A percentile compares a stretch with the other conserved stretches of the same genome.
Evolutionary conservation across 2,797 vertebrate species (phyloP).

Genomic region (Labroides dimidiatus): DNA sequence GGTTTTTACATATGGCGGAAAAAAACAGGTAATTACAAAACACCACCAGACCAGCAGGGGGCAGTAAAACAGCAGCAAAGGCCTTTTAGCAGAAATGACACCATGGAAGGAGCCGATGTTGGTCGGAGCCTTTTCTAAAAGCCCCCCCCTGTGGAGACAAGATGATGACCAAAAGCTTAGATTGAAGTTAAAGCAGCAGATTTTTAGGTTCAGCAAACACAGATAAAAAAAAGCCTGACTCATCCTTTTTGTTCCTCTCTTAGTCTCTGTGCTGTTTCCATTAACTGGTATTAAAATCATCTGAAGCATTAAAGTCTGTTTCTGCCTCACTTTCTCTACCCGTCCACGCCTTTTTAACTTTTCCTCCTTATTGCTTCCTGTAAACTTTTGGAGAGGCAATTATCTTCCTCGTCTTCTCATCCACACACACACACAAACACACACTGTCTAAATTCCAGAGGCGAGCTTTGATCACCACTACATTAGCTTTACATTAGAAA

Average conservation of each 20-base stretch:
- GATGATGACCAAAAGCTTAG: neutral
- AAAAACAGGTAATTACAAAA: no score
- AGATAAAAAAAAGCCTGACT: neutral
- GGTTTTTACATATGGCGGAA: no score
- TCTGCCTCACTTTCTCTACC: slow-evolving; percentile 30
- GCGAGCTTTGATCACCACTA: slow-evolving; percentile 77
- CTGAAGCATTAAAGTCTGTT: neutral
- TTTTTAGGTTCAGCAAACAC: neutral
- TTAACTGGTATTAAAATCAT: slow-evolving; percentile 5
- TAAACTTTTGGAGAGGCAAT: slow-evolving; percentile 70
- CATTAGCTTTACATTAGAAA: slow-evolving; percentile 86
- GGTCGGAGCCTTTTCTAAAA: no score
- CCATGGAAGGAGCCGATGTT: no score
- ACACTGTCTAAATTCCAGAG: slow-evolving; percentile 62
- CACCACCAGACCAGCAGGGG: no score
- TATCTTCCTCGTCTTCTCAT: slow-evolving; percentile 50
- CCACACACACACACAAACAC: slow-evolving; percentile 32
- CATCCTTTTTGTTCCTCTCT: neutral
- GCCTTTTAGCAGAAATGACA: no score
- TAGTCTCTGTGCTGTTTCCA: neutral
- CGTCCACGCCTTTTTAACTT: slow-evolving; percentile 48
- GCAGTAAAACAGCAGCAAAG: no score
- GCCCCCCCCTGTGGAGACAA: no score
- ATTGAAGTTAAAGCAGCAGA: neutral
- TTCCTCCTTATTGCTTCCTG: slow-evolving; percentile 65